These are phyloP conservation scores for Nipponacmea schrenckii DNA, from an alignment of 2,888 invertebrate species.

Conservation along the genomic window DNA sequence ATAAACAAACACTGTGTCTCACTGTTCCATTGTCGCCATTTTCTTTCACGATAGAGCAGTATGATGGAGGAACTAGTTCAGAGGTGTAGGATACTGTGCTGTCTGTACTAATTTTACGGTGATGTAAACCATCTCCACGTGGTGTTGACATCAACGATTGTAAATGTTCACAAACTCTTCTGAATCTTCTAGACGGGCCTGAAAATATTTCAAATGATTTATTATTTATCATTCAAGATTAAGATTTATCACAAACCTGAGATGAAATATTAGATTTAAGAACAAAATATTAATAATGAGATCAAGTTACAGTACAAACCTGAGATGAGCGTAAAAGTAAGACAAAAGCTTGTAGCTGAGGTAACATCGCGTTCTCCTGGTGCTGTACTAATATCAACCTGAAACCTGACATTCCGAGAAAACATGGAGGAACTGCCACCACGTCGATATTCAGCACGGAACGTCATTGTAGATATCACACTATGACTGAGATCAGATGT, in stretches of 20 bases:
- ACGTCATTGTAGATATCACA: conserved; percentile 97
- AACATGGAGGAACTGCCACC: conserved; percentile 91
- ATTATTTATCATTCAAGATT: neutral
- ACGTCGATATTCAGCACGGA: conserved; percentile 96
- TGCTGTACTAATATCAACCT: conserved; percentile 71
- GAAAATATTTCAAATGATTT: conserved; percentile 33
- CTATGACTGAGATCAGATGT: conserved; percentile 77
- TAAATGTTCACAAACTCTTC: conserved; percentile 95
- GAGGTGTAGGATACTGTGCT: conserved; percentile 61
- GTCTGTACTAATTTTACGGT: conserved; percentile 65
- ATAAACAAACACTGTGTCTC: neutral
- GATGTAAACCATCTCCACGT: conserved; percentile 56
- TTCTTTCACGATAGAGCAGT: conserved; percentile 52
- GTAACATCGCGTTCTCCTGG: conserved; percentile 51
- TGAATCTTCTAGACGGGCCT: conserved; percentile 94
- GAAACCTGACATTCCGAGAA: conserved; percentile 94
- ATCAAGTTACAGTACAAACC: conserved; percentile 72
- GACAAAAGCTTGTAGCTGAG: conserved; percentile 78
- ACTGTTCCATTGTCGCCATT: conserved; percentile 46
- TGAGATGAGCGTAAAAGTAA: conserved; percentile 92
- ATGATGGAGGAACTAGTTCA: conserved; percentile 56
- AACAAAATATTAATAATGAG: neutral
- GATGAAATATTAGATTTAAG: neutral
- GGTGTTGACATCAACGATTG: conserved; percentile 72
- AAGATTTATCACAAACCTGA: too few relatives aligned